phyloP scores from a whole-genome alignment of 2,888 invertebrate genomes.

The Celastrina argiolus region DNA sequence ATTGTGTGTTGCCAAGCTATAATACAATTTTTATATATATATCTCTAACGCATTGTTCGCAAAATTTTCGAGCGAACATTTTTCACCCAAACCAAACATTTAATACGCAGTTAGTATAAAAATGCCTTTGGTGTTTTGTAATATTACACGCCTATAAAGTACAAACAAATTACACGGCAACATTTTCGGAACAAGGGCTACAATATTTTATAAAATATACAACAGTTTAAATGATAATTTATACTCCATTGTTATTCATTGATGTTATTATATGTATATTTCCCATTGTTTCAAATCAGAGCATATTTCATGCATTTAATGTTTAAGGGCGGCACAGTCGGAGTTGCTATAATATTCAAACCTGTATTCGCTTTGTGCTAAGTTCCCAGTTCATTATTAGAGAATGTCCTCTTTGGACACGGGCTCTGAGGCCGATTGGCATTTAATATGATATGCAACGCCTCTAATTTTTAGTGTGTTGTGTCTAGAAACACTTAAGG shows the following conservation, averaged over 20 bases:
- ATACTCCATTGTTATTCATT: conserved; percentile 78
- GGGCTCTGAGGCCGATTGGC: neutral
- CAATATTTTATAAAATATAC: conserved; percentile 77
- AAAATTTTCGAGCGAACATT: conserved; percentile 7
- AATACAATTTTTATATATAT: too few species aligned
- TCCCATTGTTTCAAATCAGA: conserved; percentile 78
- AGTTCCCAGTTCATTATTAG: conserved; percentile 11
- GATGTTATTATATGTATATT: conserved; percentile 79
- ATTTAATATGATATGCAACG: neutral
- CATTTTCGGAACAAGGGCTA: conserved; percentile 60
- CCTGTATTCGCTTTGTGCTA: conserved; percentile 5
- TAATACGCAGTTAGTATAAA: conserved; percentile 19
- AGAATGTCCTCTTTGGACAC: neutral
- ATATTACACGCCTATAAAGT: conserved; percentile 25
- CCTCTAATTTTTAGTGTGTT: conserved; percentile 9
- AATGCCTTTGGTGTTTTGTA: conserved; percentile 26
- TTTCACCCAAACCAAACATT: conserved; percentile 13
- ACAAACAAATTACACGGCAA: conserved; percentile 49
- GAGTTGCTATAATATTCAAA: conserved; percentile 31
- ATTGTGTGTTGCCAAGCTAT: neutral
- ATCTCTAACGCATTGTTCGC: conserved; percentile 14
- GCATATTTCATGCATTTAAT: conserved; percentile 78
- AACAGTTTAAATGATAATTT: conserved; percentile 78
- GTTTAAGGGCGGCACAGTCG: conserved; percentile 53
- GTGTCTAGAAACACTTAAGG: neutral